Evolutionary conservation across 2,113 vertebrate species (phyloP).

Genomic region (Chionomys nivalis): DNA sequence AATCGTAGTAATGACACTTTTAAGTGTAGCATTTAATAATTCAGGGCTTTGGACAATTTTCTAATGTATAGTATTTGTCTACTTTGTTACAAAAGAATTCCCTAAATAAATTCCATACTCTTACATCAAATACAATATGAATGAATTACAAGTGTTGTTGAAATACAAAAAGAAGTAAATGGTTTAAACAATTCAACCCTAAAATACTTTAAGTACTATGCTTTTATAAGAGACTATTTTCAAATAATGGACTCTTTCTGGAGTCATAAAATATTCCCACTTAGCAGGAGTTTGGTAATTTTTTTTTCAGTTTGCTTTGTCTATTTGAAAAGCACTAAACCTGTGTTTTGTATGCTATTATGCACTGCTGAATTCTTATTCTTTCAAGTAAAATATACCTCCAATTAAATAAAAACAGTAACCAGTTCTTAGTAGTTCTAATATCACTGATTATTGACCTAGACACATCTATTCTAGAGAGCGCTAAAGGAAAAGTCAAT

Average conservation of each 20-base stretch:
- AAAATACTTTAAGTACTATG: background rate
- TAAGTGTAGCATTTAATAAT: background rate
- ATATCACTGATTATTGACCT: background rate
- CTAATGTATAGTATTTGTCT: background rate
- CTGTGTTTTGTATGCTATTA: background rate
- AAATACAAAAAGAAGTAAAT: background rate
- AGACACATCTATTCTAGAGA: background rate
- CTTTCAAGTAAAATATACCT: background rate
- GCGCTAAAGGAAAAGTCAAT: background rate
- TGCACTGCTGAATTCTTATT: background rate
- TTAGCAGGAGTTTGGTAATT: conserved; percentile 22
- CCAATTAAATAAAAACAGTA: background rate
- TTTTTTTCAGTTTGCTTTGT: background rate
- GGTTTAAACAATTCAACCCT: background rate
- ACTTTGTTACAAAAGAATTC: background rate
- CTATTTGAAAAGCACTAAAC: conserved; percentile 38
- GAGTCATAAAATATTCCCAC: background rate
- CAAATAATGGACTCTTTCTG: background rate
- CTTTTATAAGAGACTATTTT: conserved; percentile 1
- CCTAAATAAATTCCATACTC: background rate
- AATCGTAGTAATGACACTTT: background rate
- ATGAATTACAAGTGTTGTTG: background rate
- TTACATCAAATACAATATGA: background rate
- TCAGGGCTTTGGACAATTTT: background rate
- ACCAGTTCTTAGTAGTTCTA: background rate